Conservation (phyloP, 2,888 invertebrate species). For the Sphecodes monilicornis region DNA sequence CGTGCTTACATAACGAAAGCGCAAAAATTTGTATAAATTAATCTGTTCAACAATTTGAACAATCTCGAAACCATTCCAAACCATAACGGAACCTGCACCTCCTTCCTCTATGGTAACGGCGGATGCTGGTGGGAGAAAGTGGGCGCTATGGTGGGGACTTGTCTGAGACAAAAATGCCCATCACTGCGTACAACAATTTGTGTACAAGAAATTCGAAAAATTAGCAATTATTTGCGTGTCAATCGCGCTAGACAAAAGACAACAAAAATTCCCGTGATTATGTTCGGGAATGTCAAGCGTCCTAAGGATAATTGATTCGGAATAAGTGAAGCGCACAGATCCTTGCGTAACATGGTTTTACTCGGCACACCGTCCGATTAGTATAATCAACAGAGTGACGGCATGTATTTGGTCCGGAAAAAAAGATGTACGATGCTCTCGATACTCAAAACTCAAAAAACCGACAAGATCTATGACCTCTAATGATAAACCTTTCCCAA, state of each 20-base stretch:
- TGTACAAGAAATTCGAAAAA: too few species aligned
- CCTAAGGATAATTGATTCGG: not conserved
- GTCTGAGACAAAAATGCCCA: too few species aligned
- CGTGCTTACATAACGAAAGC: too few species aligned
- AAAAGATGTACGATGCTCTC: constrained; percentile 40
- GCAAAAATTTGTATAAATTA: not conserved
- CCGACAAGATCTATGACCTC: too few species aligned
- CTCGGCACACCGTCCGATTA: constrained; percentile 29
- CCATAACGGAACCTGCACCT: too few species aligned
- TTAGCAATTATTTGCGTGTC: not conserved
- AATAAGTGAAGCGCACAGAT: not conserved
- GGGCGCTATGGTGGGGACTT: too few species aligned
- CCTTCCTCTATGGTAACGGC: too few species aligned
- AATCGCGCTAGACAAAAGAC: not conserved
- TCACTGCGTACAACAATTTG: too few species aligned
- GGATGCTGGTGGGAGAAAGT: too few species aligned
- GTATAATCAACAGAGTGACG: constrained; percentile 36
- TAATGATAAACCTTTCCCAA: too few species aligned
- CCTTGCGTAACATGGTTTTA: not conserved
- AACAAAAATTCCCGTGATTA: not conserved
- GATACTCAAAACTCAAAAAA: too few species aligned
- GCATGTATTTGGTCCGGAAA: constrained; percentile 27
- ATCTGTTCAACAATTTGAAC: not conserved
- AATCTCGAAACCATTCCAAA: too few species aligned
- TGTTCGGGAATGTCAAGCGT: not conserved